A percentile compares a stretch with the other conserved stretches of the same genome.
These are phyloP conservation scores for Proterorhinus semilunaris DNA, from an alignment of 2,113 vertebrate genomes.

Conservation along the genomic window DNA sequence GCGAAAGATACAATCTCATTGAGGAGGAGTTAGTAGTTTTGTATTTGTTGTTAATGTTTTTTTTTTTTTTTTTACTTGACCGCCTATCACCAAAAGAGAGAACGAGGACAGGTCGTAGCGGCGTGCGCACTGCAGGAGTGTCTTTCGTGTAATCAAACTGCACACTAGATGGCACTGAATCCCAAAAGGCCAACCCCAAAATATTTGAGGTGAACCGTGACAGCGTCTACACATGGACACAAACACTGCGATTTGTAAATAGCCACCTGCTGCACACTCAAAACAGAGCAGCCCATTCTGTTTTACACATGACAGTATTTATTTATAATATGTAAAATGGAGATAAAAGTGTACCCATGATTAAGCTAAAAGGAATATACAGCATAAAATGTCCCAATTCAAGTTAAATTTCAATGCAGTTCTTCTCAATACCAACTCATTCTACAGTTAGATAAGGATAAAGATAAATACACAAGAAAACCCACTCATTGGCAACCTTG, in stretches of 20 bases:
- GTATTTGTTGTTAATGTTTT: too few species aligned
- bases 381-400: conserved; percentile 84
- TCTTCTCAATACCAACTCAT: background rate
- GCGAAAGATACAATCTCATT: too few species aligned
- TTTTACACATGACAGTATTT: conserved; percentile 53
- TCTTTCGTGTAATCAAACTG: conserved; percentile 36
- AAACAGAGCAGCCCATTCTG: background rate
- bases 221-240: too few species aligned
- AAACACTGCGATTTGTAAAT: too few species aligned
- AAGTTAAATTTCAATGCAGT: conserved; percentile 71
- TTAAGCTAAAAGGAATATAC: conserved; percentile 74
- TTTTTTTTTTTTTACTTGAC: conserved; percentile 3
- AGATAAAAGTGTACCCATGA: conserved; percentile 60
- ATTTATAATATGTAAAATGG: conserved; percentile 61
- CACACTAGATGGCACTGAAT: conserved; percentile 43
- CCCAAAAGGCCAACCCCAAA: too few species aligned
- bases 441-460: conserved; percentile 19
- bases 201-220: too few species aligned
- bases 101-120: conserved; percentile 41
- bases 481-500: background rate
- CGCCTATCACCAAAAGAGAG: conserved; percentile 15
- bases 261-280: background rate
- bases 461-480: background rate
- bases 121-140: conserved; percentile 56
- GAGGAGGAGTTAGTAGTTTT: too few species aligned